phyloP scores from a whole-genome alignment of 2,797 vertebrate species.

The Falco novaeseelandiae region DNA sequence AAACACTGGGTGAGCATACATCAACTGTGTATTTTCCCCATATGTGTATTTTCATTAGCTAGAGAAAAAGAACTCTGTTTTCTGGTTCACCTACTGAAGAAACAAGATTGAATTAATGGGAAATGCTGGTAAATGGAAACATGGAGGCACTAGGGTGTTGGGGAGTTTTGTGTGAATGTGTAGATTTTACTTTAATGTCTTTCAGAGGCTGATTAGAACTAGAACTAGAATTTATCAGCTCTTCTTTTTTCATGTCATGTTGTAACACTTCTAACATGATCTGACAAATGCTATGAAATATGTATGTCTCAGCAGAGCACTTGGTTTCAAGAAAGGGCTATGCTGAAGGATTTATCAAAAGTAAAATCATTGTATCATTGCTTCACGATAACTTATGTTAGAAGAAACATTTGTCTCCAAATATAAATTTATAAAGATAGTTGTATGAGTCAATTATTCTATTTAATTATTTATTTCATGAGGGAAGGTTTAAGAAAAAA shows the following conservation, averaged over 20 bases:
- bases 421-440: not conserved
- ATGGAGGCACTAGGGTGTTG: rapidly evolving
- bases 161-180: not conserved
- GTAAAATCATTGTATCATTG: not conserved
- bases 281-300: not conserved
- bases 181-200: not conserved
- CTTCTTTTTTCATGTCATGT: not conserved
- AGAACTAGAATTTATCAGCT: not conserved
- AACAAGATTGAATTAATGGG: not conserved
- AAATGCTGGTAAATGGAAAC: not conserved
- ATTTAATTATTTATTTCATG: not conserved
- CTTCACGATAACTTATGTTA: not conserved
- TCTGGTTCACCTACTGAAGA: not conserved
- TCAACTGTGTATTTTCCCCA: not conserved
- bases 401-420: not conserved
- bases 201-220: not conserved
- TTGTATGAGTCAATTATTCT: not conserved
- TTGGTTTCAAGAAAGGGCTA: not conserved
- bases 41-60: not conserved
- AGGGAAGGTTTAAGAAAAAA: not conserved
- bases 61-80: not conserved
- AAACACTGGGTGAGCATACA: not conserved
- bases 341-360: not conserved
- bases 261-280: not conserved
- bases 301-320: not conserved